Base-by-base conservation (phyloP, 2,113 vertebrate species). In the Genyomyrus donnyi region DNA sequence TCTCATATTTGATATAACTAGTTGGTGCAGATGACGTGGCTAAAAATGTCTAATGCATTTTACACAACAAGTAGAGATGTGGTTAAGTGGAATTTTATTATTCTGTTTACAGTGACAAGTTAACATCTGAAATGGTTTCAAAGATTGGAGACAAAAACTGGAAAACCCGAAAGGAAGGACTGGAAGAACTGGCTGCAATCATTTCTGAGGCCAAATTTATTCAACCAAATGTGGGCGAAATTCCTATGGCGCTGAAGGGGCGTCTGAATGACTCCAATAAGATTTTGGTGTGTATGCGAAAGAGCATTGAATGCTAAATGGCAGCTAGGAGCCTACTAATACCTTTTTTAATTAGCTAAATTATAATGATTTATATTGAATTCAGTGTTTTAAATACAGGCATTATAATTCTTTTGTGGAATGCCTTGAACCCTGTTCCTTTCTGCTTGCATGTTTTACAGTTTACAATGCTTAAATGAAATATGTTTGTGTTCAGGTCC, bases 81-180 rank as follows among this genome's bases (percentile, higher is more conserved):
- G 0, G 1, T 9, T 19, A 46, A n/a, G 42, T 89, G 7, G 50
- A 2, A 19, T 0, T 0, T 85, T 87, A 50, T 83, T 42, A 21
- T 39, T 80, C 92, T 86, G 11, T 80, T 89, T 92, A 48, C 87
- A 99, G 98, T 94, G 98, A 99, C 92, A 99, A 99, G 95, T 97
- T 99, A 91, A 97, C 97, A 15, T 96, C 95, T 0, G 98, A 99
- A 11, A 94, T 99, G 89, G 96, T 99, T 89, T 95, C 96, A 83
- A 99, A 99, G 93, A 98, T 99, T 53, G 95, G 94, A 6, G 98
- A 99, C 92, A 99, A 99, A 94, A 99, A 99, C 94, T 99, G 98
- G 98, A 99, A 99, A 94, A 97, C 98, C 91, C 96, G 98, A 91
- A 99, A 99, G 93, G 98, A 99, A 93, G 98, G 98, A 35, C 95